These are phyloP conservation scores for Habrosyne pyritoides DNA, from an alignment of 2,888 invertebrate species.

Conservation along the genomic window DNA sequence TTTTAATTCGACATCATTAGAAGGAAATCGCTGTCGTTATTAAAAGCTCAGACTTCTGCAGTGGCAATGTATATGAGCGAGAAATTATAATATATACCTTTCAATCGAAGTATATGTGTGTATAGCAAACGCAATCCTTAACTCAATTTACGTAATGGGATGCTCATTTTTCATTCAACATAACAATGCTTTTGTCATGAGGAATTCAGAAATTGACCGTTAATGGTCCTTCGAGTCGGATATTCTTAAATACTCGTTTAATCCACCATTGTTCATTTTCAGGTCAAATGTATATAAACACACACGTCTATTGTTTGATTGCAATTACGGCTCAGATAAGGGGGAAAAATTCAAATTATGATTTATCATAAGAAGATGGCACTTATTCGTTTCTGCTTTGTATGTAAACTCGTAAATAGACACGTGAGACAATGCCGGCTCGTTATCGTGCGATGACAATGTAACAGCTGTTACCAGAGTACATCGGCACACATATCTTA, in stretches of 20 bases:
- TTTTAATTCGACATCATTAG: neutral
- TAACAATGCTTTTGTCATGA: conserved; percentile 5
- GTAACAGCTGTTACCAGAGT: conserved; percentile 18
- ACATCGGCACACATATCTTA: conserved; percentile 21
- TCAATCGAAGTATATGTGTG: neutral
- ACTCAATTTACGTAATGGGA: neutral
- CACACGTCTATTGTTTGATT: conserved; percentile 41
- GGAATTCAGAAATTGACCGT: neutral
- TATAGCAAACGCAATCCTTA: neutral
- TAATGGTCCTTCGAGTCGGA: conserved; percentile 11
- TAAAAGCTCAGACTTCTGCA: neutral
- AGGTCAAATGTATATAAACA: neutral
- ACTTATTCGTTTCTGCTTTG: conserved; percentile 31
- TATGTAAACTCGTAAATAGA: conserved; percentile 22
- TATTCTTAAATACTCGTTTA: conserved; percentile 4
- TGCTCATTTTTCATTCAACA: neutral
- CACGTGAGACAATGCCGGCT: conserved; percentile 26
- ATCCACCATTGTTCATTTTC: conserved; percentile 8
- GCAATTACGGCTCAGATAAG: conserved; percentile 39
- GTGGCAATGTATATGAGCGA: too few species aligned
- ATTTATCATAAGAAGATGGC: conserved; percentile 36
- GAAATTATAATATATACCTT: too few species aligned
- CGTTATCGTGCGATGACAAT: conserved; percentile 27
- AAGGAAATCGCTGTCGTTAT: neutral
- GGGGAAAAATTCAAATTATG: conserved; percentile 32